Evolutionary conservation across 2,113 vertebrate species (phyloP), one percentile per base, ranked within the genome.

Genomic region (Lepisosteus osseus): DNA sequence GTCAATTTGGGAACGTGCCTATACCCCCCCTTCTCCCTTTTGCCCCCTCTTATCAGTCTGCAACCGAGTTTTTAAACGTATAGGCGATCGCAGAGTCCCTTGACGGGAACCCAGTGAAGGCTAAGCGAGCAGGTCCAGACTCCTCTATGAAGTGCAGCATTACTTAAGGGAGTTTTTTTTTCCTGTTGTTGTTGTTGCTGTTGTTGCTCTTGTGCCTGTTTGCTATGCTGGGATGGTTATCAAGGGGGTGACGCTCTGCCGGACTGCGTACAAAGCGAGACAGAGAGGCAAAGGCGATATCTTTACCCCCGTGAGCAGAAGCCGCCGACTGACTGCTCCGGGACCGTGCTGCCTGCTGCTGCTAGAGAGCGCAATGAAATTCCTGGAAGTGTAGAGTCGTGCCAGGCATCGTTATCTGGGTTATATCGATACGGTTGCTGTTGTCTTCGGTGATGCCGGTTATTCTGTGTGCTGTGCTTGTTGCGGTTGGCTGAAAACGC

Each of bases 251-350:
- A 9, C 47, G 47, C 47, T 5, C 66, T 71, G 70, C 70, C 62
- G 40, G 54, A 55, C 43, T 54, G 47, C 6, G 54, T 11, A 54
- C 8, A 57, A 70, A 72, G 43, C 69, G 65, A 68, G 73, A 54
- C 59, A 51, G 69, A 75, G 70, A 65, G 70, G 69, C 54, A 56
- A 65, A 77, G 47, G 54, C 42, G 79, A 85, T 89, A 14, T 59
- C 51, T 41, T 54, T 73, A 55, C 54, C 45, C 41, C n/a, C 17
- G 29, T 72, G 70, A 55, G 61, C 61, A 54, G 64, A 29, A 41
- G 61, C 44, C 11, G 54, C 13, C n/a, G 2, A 54, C 44, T 54
- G 43, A 13, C n/a, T 43, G 41, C 68, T n/a, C 4, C 8, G 41
- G 56, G 54, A 47, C 42, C 4, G 43, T 51, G 47, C 2, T 5